Conservation (phyloP, 1,140 invertebrate species). For the Papilio helenus region DNA sequence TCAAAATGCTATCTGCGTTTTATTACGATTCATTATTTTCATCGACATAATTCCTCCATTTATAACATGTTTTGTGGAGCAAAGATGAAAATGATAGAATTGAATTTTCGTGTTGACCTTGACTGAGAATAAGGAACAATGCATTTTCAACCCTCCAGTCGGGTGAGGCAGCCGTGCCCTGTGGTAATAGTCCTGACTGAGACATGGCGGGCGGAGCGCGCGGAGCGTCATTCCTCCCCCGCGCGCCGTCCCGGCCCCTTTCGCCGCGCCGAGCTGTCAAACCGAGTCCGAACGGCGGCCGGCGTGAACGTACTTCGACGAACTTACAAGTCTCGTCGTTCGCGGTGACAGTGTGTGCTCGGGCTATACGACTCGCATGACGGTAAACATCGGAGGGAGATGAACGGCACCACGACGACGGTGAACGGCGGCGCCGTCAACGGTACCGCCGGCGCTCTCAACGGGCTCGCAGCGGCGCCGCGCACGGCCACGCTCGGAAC, state of each 20-base stretch:
- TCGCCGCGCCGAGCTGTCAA: slow-evolving; percentile 77
- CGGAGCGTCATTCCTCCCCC: slow-evolving; percentile 60
- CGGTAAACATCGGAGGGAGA: slow-evolving; percentile 66
- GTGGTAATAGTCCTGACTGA: slow-evolving; percentile 69
- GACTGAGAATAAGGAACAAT: slow-evolving; percentile 65
- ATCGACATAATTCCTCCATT: neutral
- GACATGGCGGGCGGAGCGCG: slow-evolving; percentile 61
- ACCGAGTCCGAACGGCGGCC: slow-evolving; percentile 77
- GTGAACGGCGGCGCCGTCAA: slow-evolving; percentile 76
- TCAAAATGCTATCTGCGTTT: neutral
- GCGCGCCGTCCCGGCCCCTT: slow-evolving; percentile 71
- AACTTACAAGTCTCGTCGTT: slow-evolving; percentile 65
- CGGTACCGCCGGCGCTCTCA: slow-evolving; percentile 70
- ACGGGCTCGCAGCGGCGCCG: slow-evolving; percentile 71
- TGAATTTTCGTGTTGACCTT: slow-evolving; percentile 66
- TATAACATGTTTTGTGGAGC: neutral
- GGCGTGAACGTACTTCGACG: slow-evolving; percentile 70
- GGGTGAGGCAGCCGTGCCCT: slow-evolving; percentile 58
- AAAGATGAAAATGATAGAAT: slow-evolving; percentile 28
- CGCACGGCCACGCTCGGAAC: slow-evolving; percentile 76
- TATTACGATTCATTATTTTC: neutral
- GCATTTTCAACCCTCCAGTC: slow-evolving; percentile 76
- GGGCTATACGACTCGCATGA: slow-evolving; percentile 69
- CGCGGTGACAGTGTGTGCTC: slow-evolving; percentile 74
- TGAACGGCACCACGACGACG: slow-evolving; percentile 81